phyloP scores from a whole-genome alignment of 2,113 vertebrate species.

The Cyprinus carpio region DNA sequence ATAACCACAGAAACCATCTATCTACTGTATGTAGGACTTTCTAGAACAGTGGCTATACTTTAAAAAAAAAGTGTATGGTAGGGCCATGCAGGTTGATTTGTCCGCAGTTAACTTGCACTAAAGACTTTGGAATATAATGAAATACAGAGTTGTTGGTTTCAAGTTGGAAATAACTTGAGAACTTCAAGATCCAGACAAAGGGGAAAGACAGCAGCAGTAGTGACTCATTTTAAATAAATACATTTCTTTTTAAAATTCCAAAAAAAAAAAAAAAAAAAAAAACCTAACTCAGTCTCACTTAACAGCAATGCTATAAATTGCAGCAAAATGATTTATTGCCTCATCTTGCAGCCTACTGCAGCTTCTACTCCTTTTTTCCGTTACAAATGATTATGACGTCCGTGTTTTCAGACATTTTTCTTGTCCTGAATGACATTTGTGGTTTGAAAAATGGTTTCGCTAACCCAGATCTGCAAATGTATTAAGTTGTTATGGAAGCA shows the following conservation, averaged over 20 bases:
- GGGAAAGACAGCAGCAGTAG: slow-evolving; percentile 16
- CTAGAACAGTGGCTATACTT: neutral
- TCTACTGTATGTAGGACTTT: neutral
- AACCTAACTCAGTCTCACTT: slow-evolving; percentile 26
- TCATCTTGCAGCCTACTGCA: slow-evolving; percentile 4
- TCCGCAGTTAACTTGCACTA: neutral
- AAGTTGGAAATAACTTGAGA: neutral
- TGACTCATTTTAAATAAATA: slow-evolving; percentile 4
- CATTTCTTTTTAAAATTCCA: slow-evolving; percentile 19
- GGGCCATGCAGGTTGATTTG: neutral
- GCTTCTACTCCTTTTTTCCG: neutral
- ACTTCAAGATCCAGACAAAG: slow-evolving; percentile 36
- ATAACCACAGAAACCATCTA: neutral
- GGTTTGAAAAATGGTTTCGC: slow-evolving; percentile 23
- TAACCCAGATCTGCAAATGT: slow-evolving; percentile 28
- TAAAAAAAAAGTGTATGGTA: neutral
- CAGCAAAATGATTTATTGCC: slow-evolving; percentile 30
- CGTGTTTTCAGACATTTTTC: slow-evolving; percentile 32
- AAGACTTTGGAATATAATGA: neutral
- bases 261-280: too few relatives aligned
- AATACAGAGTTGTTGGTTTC: neutral
- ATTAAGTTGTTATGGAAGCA: slow-evolving; percentile 35
- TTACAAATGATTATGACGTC: neutral
- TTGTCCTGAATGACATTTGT: slow-evolving; percentile 33
- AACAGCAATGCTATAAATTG: slow-evolving; percentile 14